Conservation (phyloP, 2,113 vertebrate species). For the Nothocercus julius region DNA sequence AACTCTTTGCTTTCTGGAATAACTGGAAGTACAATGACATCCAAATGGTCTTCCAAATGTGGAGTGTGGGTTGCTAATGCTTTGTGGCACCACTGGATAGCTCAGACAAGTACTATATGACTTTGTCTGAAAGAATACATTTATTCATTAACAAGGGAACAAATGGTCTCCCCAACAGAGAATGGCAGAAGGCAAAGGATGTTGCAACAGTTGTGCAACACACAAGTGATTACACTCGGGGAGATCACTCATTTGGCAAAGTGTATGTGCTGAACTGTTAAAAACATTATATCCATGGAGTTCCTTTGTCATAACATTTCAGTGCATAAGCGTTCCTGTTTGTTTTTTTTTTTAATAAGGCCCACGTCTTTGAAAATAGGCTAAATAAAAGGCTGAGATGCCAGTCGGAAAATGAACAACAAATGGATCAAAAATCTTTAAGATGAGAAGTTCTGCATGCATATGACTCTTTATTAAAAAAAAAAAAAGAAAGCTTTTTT, state of each 20-base stretch:
- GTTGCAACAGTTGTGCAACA: neutral
- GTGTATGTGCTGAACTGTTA: neutral
- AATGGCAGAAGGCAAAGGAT: neutral
- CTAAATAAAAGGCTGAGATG: neutral
- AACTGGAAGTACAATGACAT: neutral
- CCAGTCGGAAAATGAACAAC: neutral
- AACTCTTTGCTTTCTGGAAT: neutral
- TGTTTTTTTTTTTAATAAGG: neutral
- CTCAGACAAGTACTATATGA: neutral
- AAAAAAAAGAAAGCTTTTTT: neutral
- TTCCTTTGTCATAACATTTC: neutral
- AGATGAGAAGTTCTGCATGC: neutral
- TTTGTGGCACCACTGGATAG: neutral
- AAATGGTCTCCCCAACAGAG: neutral
- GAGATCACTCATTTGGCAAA: accelerated
- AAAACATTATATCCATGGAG: neutral
- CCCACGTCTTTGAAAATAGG: neutral
- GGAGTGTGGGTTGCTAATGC: neutral
- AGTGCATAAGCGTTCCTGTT: neutral
- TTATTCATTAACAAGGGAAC: neutral
- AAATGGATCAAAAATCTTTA: neutral
- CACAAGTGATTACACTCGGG: neutral
- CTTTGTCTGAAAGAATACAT: neutral
- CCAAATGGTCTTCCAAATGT: neutral
- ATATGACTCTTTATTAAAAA: neutral